Conservation (phyloP, 2,888 invertebrate genomes). For the Podotricha telesiphe region DNA sequence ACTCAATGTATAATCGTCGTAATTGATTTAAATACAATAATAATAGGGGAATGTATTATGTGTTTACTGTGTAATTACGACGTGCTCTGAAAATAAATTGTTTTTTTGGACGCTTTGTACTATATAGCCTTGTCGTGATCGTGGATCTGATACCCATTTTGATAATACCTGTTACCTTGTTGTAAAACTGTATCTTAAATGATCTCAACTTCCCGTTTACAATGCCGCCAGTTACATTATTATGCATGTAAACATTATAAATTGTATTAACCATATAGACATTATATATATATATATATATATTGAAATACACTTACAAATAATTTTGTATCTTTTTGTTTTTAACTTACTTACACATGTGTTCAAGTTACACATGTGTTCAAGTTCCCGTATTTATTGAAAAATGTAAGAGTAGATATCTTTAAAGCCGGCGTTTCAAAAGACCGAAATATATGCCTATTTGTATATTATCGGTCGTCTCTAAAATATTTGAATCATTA, state of each 20-base stretch:
- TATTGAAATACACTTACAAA: no score
- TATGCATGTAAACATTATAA: not conserved
- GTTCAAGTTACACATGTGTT: no score
- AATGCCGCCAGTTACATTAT: slow-evolving; percentile 11
- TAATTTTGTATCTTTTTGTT: no score
- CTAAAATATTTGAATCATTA: no score
- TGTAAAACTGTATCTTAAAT: slow-evolving; percentile 40
- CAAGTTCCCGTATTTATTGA: no score
- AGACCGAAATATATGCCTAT: no score
- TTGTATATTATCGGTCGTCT: no score
- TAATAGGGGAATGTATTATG: slow-evolving; percentile 63
- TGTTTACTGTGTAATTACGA: slow-evolving; percentile 67
- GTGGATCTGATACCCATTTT: slow-evolving; percentile 41
- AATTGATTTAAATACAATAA: slow-evolving; percentile 81
- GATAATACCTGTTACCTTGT: slow-evolving; percentile 35
- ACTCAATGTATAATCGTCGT: slow-evolving; percentile 72
- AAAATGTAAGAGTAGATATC: no score
- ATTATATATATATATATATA: no score
- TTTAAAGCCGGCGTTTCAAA: no score
- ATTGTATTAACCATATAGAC: not conserved
- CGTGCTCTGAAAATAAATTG: slow-evolving; percentile 44
- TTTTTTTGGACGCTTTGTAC: slow-evolving; percentile 44
- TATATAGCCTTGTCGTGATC: slow-evolving; percentile 41
- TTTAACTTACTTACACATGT: no score
- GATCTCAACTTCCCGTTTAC: slow-evolving; percentile 30